A percentile compares a stretch with the other conserved stretches of the same genome.
Evolutionary conservation across 2,113 vertebrate species (phyloP).

Genomic region (Mohoua ochrocephala): DNA sequence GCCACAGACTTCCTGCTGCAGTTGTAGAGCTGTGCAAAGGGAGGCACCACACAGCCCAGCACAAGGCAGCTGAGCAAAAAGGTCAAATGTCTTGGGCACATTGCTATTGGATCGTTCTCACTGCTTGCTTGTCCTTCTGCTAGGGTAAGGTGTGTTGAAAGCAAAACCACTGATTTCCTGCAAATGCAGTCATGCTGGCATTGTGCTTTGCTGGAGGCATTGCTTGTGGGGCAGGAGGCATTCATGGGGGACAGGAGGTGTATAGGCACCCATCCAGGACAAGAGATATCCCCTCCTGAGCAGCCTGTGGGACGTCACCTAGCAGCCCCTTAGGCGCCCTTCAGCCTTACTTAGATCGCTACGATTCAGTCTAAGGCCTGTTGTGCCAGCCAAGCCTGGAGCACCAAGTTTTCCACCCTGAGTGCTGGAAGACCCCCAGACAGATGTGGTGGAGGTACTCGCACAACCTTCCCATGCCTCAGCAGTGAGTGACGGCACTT

Average conservation of each 20-base stretch:
- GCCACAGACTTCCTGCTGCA: constrained; percentile 21
- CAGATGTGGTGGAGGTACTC: accelerated
- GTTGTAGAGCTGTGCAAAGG: not conserved
- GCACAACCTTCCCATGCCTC: accelerated
- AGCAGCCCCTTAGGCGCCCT: not conserved
- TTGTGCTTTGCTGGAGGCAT: not conserved
- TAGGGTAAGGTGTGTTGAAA: not conserved
- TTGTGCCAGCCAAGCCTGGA: not conserved
- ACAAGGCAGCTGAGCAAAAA: not conserved
- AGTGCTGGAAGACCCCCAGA: not conserved
- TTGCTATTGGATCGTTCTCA: not conserved
- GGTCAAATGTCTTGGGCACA: not conserved
- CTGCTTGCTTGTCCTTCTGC: not conserved
- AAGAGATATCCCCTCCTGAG: not conserved
- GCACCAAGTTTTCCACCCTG: not conserved
- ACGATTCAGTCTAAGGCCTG: not conserved
- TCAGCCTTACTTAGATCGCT: not conserved
- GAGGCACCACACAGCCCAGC: not conserved
- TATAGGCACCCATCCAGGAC: accelerated
- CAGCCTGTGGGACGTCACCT: not conserved
- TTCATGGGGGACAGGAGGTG: not conserved
- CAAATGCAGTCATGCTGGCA: not conserved
- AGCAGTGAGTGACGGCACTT: accelerated
- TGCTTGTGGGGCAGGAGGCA: not conserved
- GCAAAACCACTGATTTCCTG: not conserved